Evolutionary conservation across 2,888 invertebrate species (phyloP), one percentile per base, ranked within the genome.

Genomic region (Drosophila dives): DNA sequence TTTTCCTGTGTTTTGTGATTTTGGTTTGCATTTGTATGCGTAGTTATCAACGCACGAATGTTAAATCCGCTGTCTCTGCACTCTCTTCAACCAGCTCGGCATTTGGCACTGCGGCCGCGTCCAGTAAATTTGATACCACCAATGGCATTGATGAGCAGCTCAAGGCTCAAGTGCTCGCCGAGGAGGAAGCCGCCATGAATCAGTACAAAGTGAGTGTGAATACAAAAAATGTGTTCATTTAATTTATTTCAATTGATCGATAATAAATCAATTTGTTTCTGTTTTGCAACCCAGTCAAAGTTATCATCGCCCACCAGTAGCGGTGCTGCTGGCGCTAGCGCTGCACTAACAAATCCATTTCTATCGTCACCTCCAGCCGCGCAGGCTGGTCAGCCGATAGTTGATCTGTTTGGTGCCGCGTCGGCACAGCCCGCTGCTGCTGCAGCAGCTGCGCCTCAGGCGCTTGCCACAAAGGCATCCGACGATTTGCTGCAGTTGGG

Each of bases 131-230:
- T 76, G 96, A 96, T 91, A 92, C 94, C 92, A 94, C 95, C 75
- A 96, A 96, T 90, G 96, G 96, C 64, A 96, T 98, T 72, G 98
- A 98, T 91, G 98, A 98, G 91, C 95, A 95, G 64, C 94, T 98
- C 70, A 96, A 96, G 91, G 96, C 97, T 89, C 97, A 97, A 93
- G 97, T 96, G 45, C 94, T 99, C 71, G 99, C 99, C 34, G 99
- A 99, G 92, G 99, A 99, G 92, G 98, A 99, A 93, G 98, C 98
- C 33, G 97, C 97, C 64, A 96, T 99, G 95, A 98, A 97, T 93
- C 97, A 98, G 93, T 97, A 98, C 93, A 99, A 98, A 96, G 99
- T 98, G 93, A 89, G 85, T 80, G 40, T n/a, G 23, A 34, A 56
- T 53, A 40, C 42, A 26, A 45, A 58, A 42, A 51, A 32, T 50